Conservation (phyloP, 2,113 vertebrate genomes). For the Megatriorchis doriae region DNA sequence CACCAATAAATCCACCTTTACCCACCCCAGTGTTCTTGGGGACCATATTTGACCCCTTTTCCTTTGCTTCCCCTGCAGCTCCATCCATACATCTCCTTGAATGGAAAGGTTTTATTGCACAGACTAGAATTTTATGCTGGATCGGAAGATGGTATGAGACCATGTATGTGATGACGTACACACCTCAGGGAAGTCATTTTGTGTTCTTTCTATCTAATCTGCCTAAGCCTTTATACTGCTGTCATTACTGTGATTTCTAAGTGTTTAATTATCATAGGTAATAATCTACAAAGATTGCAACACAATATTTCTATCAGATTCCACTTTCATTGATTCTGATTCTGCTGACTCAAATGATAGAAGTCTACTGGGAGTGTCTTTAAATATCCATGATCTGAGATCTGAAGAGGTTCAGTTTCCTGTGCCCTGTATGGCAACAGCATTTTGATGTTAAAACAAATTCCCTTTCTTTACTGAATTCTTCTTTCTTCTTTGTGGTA, state of each 20-base stretch:
- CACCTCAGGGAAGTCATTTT: not conserved
- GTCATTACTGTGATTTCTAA: not conserved
- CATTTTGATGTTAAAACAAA: not conserved
- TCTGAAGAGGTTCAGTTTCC: not conserved
- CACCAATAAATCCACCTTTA: not conserved
- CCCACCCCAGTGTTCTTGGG: not conserved
- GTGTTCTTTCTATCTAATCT: conserved; percentile 8
- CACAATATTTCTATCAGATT: not conserved
- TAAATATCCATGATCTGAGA: not conserved
- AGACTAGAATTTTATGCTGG: not conserved
- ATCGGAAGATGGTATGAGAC: not conserved
- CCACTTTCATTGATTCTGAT: not conserved
- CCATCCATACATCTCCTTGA: not conserved
- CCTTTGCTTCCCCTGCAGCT: not conserved
- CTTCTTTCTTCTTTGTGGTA: not conserved
- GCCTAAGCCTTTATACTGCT: not conserved
- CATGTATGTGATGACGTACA: not conserved
- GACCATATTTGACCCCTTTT: not conserved
- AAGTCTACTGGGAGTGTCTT: not conserved
- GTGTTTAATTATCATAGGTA: not conserved
- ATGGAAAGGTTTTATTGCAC: not conserved
- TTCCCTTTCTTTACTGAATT: not conserved
- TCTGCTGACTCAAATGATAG: conserved; percentile 10
- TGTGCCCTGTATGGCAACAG: not conserved
- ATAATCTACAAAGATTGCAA: conserved; percentile 23